Base-by-base conservation (phyloP, 2,888 invertebrate species). In the Seira musarum region DNA sequence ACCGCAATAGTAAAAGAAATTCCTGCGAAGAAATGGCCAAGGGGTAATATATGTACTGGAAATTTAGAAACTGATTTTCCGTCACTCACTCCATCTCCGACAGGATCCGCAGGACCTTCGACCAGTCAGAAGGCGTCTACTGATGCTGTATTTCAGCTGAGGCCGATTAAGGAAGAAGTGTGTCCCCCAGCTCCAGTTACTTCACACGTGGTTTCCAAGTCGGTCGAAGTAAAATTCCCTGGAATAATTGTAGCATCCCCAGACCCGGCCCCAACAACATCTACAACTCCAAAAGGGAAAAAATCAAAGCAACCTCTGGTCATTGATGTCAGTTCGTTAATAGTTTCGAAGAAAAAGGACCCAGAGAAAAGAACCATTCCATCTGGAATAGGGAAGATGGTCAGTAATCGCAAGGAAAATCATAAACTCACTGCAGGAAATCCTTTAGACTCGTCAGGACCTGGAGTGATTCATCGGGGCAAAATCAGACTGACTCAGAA, bases 401-500 rank as follows among this genome's bases (percentile, higher is more conserved):
- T 21, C 13, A 46, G 3, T 19, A 21, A 17, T 46, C 10, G 21
- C 25, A 35, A 64, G 10, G 82, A 76, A 40, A 69, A 74, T 19
- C 35, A 60, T 15, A 81, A 82, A 53, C 30, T 78, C 2, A 85
- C 86, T 22, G 19, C 78, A 6, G 86, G 86, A 72, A 86, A 86
- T 77, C 69, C 73, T 3, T 40, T 86, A 17, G 86, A 86, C 57
- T 82, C 85, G 10, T 85, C 86, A 8, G 86, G 84, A 8, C 83
- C 84, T 19, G 75, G 67, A 1, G 35, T 84, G 8, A 86, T 85
- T 35, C 75, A 82, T 46, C 85, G 90, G 74, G 91, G 91, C 0
- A 91, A 91, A 87, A 90, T 90, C 74, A 85, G 90, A 53, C 90
- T 90, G 83, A 85, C 86, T 24, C 85, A 87, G 25, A 90, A 90